Evolutionary conservation across 2,888 invertebrate genomes (phyloP).

Genomic region (Furcula furcula): DNA sequence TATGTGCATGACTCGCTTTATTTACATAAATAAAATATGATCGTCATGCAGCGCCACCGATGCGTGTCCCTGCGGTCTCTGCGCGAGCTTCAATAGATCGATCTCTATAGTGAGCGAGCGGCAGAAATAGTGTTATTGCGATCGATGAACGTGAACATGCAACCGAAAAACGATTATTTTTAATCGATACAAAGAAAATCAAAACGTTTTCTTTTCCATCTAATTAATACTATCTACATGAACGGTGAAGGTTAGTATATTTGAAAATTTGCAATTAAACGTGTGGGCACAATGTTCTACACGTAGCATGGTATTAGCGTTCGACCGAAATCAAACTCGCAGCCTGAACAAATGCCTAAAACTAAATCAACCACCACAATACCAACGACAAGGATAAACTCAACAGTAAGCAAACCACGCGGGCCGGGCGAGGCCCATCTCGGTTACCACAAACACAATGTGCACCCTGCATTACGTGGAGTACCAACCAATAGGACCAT

Average conservation of each 20-base stretch:
- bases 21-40: constrained; percentile 38
- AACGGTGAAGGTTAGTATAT: constrained; percentile 64
- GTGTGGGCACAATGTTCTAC: constrained; percentile 79
- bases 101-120: constrained; percentile 31
- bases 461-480: constrained; percentile 71
- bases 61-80: constrained; percentile 42
- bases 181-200: constrained; percentile 51
- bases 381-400: constrained; percentile 65
- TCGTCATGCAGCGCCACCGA: constrained; percentile 37
- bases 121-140: constrained; percentile 46
- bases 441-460: constrained; percentile 73
- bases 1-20: constrained; percentile 36
- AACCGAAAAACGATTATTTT: constrained; percentile 37
- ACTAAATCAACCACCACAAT: constrained; percentile 71
- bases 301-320: constrained; percentile 70
- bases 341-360: constrained; percentile 66
- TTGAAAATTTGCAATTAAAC: constrained; percentile 50
- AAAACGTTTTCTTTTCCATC: constrained; percentile 37
- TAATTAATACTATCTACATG: constrained; percentile 50
- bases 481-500: constrained; percentile 65
- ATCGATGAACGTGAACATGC: constrained; percentile 55
- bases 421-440: constrained; percentile 46
- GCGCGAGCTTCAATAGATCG: too few species aligned
- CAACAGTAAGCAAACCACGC: constrained; percentile 63
- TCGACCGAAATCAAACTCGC: constrained; percentile 56